Percentiles rank a stretch among this genome's conserved stretches.
Evolutionary conservation across 2,113 vertebrate species (phyloP).

Genomic region (Sardina pilchardus): DNA sequence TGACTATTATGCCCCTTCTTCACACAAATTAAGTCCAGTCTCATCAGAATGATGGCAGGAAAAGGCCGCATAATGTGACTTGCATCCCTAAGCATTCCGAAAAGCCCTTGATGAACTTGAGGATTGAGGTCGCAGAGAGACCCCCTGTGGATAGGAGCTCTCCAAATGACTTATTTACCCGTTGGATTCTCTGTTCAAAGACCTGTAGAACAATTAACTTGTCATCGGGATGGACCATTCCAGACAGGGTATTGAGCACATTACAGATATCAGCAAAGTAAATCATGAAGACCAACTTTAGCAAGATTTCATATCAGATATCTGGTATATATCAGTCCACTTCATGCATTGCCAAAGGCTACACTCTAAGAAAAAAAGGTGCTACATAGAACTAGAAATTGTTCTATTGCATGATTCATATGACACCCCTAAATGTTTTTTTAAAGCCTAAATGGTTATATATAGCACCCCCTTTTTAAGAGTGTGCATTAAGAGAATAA

Average conservation of each 20-base stretch:
- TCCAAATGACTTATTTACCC: slow-evolving; percentile 38
- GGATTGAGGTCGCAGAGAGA: slow-evolving; percentile 34
- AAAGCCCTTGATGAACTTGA: slow-evolving; percentile 38
- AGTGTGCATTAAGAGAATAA: neutral
- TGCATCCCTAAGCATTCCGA: slow-evolving; percentile 51
- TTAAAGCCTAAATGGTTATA: too few relatives aligned
- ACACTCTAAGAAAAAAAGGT: too few relatives aligned
- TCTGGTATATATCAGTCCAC: neutral
- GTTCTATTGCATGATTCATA: too few relatives aligned
- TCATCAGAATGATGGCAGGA: slow-evolving; percentile 31
- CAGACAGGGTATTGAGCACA: neutral
- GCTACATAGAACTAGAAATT: too few relatives aligned
- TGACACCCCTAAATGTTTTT: too few relatives aligned
- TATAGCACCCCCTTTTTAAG: too few relatives aligned
- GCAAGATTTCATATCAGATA: neutral
- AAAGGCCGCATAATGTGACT: slow-evolving; percentile 43
- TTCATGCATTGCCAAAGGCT: neutral
- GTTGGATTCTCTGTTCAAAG: neutral
- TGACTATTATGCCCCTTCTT: neutral
- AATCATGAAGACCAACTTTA: neutral
- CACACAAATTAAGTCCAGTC: neutral
- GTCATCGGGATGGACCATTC: neutral
- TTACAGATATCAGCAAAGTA: neutral
- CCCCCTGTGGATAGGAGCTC: slow-evolving; percentile 43
- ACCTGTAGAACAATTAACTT: neutral